Evolutionary conservation across 2,797 vertebrate species (phyloP).

Genomic region (Falco cherrug): DNA sequence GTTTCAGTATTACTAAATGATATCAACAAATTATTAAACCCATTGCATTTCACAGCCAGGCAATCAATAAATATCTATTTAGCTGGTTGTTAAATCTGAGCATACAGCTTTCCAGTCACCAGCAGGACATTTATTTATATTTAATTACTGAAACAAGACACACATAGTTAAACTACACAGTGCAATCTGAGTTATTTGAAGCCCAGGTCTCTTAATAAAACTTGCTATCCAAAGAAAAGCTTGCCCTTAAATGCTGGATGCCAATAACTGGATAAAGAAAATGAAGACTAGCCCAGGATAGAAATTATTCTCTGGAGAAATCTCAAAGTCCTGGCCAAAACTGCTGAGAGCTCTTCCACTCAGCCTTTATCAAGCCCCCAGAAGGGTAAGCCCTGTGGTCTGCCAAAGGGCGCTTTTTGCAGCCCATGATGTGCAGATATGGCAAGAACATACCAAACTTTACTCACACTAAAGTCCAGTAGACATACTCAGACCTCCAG

Average conservation of each 20-base stretch:
- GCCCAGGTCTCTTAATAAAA: neutral
- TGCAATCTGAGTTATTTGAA: neutral
- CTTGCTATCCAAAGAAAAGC: neutral
- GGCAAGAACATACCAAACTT: neutral
- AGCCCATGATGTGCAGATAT: neutral
- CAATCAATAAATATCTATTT: slow-evolving; percentile 28
- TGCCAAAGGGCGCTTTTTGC: neutral
- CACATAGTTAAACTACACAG: neutral
- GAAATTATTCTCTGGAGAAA: neutral
- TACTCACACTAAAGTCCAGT: neutral
- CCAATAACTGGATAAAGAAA: neutral
- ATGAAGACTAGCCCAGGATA: neutral
- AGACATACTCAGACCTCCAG: neutral
- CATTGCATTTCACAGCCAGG: neutral
- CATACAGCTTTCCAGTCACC: neutral
- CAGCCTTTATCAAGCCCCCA: neutral
- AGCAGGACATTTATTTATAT: slow-evolving; percentile 1
- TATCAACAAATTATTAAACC: neutral
- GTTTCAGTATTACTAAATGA: neutral
- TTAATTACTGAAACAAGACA: slow-evolving; percentile 29
- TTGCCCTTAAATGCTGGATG: neutral
- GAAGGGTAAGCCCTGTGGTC: neutral
- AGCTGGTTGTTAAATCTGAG: neutral
- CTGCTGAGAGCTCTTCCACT: neutral
- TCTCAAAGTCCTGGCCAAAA: neutral